These are phyloP conservation scores for Columba guinea DNA, from an alignment of 2,797 vertebrate species.

Conservation along the genomic window DNA sequence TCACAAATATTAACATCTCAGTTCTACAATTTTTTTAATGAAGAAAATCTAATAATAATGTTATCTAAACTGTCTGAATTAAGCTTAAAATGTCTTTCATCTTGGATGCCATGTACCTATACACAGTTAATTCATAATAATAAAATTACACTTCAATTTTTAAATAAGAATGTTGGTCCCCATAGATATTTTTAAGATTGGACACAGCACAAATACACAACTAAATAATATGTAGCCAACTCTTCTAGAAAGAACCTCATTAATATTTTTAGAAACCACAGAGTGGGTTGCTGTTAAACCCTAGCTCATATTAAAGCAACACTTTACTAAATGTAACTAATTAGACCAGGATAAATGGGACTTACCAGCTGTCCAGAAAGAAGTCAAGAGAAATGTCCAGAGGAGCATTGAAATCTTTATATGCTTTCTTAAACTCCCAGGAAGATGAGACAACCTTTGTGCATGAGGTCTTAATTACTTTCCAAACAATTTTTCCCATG, in stretches of 20 bases:
- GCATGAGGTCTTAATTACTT: neutral
- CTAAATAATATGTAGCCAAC: neutral
- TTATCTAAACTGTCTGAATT: neutral
- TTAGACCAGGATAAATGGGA: neutral
- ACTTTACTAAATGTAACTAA: neutral
- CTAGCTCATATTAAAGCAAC: rapidly evolving
- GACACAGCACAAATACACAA: neutral
- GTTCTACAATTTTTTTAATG: neutral
- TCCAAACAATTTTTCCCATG: slow-evolving; percentile 26
- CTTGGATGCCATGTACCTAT: no score
- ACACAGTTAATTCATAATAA: neutral
- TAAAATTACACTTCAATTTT: neutral
- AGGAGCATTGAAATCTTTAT: neutral
- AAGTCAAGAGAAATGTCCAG: neutral
- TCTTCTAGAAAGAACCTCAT: neutral
- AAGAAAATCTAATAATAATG: rapidly evolving
- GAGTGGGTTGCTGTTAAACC: neutral
- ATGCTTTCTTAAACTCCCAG: neutral
- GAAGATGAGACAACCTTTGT: slow-evolving; percentile 7
- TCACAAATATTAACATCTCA: neutral
- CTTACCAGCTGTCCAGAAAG: neutral
- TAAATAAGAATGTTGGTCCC: neutral
- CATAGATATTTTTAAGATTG: neutral
- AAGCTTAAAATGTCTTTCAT: neutral
- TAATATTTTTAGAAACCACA: neutral